Evolutionary conservation across 2,797 vertebrate genomes (phyloP), one percentile per base, ranked within the genome.

Genomic region (Morus bassanus): DNA sequence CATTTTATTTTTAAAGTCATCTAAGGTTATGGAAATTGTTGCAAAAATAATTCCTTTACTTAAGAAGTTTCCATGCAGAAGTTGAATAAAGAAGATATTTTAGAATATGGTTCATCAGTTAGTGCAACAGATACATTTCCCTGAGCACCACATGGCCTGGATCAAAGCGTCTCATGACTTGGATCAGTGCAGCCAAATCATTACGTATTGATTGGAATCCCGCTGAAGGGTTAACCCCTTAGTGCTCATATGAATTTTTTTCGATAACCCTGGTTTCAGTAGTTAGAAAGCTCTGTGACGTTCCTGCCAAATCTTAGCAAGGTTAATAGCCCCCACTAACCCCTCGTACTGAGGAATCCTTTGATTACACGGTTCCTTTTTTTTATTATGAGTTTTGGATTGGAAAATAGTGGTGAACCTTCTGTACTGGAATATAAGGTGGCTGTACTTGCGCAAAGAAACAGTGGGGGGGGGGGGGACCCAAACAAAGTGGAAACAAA

Each of bases 111-210:
- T 98, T 98, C 98, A 98, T 98, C 96, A 89, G 98, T 96, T 92
- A 97, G 96, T 92, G 91, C 95, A 97, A 95, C 97, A 96, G 97
- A 97, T 97, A 97, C 93, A 96, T 97, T 98, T 98, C 95, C 96
- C 94, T 86, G 88, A 97, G 96, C 97, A 97, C 98, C 97, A 97
- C 94, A 96, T 97, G 98, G 96, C 87, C 93, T 27, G 96, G 98
- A 99, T 99, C 98, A 99, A 98, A 99, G 98, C 95, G 5, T 97
- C 98, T 97, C 94, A 93, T 97, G 98, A 97, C 98, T 98, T 93
- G 98, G 98, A 98, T 98, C 98, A 95, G 96, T 97, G 98, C 97
- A 98, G 97, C 97, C 97, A 98, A 98, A 98, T 99, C 98, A 98
- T 99, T 98, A 98, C 78, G 79, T 98, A 98, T 99, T 98, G 98